Evolutionary conservation across 53 echinoderm and acorn worm species (phyloP).

Genomic region (Crossaster papposus): DNA sequence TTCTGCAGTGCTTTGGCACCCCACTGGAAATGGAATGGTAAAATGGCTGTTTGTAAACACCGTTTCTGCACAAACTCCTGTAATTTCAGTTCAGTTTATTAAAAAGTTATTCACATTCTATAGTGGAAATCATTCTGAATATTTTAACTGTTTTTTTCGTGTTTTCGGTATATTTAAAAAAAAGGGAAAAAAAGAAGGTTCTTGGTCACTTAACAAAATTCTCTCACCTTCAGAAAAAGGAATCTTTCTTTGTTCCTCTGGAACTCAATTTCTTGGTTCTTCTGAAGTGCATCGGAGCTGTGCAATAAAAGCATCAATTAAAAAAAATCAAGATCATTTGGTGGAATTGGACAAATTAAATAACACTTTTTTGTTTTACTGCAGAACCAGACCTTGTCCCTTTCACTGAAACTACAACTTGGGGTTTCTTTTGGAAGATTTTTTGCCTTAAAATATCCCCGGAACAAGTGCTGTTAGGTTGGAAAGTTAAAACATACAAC

Average conservation of each 20-base stretch:
- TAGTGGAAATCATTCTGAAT: background rate
- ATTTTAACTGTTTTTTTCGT: background rate
- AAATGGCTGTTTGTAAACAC: background rate
- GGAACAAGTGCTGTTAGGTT: background rate
- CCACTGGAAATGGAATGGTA: constrained; percentile 73
- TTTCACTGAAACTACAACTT: background rate
- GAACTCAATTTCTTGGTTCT: constrained; percentile 97
- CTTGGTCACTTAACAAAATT: background rate
- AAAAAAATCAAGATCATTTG: background rate
- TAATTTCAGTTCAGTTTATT: too few relatives aligned
- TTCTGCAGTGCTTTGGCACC: constrained; percentile 96
- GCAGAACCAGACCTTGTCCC: constrained; percentile 52
- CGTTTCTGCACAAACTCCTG: background rate
- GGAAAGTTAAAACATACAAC: background rate
- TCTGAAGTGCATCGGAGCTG: constrained; percentile 87
- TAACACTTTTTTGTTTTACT: background rate
- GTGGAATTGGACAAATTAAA: background rate
- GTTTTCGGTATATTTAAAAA: background rate
- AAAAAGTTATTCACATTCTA: too few relatives aligned
- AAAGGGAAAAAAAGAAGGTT: background rate
- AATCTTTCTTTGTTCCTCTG: constrained; percentile 94
- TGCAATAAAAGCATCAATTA: background rate
- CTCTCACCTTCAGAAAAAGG: constrained; percentile 88
- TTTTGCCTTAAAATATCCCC: background rate
- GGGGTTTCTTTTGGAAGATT: background rate